A percentile compares a stretch with the other conserved stretches of the same genome.
phyloP scores from a whole-genome alignment of 1,140 invertebrate species.

The Scylla paramamosain region DNA sequence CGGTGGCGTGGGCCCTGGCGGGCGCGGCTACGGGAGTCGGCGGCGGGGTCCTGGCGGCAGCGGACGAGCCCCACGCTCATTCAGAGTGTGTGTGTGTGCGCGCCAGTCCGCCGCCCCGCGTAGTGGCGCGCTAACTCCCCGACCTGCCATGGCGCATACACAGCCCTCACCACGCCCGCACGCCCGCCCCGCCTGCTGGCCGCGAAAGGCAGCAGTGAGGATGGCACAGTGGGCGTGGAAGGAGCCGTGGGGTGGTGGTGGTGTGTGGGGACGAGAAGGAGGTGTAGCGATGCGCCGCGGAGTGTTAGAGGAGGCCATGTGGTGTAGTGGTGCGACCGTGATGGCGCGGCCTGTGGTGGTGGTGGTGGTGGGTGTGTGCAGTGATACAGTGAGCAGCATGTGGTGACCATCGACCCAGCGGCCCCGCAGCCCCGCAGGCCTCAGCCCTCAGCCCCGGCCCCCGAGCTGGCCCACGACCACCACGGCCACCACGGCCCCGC shows the following conservation, averaged over 20 bases:
- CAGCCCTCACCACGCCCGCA: slow-evolving; percentile 62
- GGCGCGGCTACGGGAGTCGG: slow-evolving; percentile 44
- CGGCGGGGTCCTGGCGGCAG: slow-evolving; percentile 59
- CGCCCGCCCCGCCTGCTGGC: not conserved
- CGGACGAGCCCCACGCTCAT: slow-evolving; percentile 71
- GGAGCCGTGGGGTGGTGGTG: slow-evolving; percentile 4
- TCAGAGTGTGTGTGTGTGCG: slow-evolving; percentile 68
- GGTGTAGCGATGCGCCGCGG: not conserved
- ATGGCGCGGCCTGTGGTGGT: slow-evolving; percentile 50
- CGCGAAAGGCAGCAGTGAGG: not conserved
- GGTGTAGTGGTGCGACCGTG: slow-evolving; percentile 63
- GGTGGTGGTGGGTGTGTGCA: slow-evolving; percentile 58
- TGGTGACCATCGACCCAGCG: slow-evolving; percentile 63
- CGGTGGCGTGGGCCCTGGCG: slow-evolving; percentile 52
- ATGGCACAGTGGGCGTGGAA: slow-evolving; percentile 37
- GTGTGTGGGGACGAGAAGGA: not conserved
- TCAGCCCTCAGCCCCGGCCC: slow-evolving; percentile 30
- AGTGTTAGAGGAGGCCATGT: slow-evolving; percentile 2
- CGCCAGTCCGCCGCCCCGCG: slow-evolving; percentile 66
- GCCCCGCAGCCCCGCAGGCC: slow-evolving; percentile 39
- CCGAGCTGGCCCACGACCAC: slow-evolving; percentile 32
- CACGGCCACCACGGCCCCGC: not conserved
- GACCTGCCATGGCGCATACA: slow-evolving; percentile 66
- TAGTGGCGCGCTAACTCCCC: slow-evolving; percentile 70
- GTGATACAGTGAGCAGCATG: slow-evolving; percentile 67